phyloP scores from a whole-genome alignment of 2,888 invertebrate species.

The Dolichomitus sp. region DNA sequence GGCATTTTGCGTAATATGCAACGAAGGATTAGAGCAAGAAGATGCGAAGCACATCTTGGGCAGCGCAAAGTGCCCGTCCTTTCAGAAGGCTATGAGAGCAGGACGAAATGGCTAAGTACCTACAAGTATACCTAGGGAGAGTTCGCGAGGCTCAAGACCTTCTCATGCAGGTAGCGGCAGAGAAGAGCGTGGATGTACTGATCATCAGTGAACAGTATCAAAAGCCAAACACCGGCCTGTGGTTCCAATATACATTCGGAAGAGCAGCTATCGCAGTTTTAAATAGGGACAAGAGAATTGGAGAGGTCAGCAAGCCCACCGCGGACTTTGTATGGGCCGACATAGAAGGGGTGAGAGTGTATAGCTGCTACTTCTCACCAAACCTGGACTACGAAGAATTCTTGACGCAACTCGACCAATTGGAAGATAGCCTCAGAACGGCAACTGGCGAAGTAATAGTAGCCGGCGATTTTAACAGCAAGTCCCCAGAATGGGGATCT shows the following conservation, averaged over 20 bases:
- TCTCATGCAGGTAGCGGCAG: too few species aligned
- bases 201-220: constrained; percentile 38
- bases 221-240: constrained; percentile 2
- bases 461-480: too few species aligned
- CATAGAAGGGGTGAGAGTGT: not conserved
- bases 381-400: constrained; percentile 30
- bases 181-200: constrained; percentile 22
- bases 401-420: not conserved
- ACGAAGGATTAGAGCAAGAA: too few species aligned
- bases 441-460: too few species aligned
- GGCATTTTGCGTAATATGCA: too few species aligned
- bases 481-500: constrained; percentile 33
- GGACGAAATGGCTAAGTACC: too few species aligned
- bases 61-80: too few species aligned
- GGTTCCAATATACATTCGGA: constrained; percentile 37
- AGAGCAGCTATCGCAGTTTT: constrained; percentile 38
- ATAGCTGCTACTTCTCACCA: constrained; percentile 56
- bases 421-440: constrained; percentile 37
- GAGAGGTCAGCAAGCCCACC: constrained; percentile 1
- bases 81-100: too few species aligned
- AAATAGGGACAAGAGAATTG: constrained; percentile 2
- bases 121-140: too few species aligned
- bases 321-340: too few species aligned
- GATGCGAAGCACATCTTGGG: too few species aligned
- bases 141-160: too few species aligned